Evolutionary conservation across 37 sponge, comb jelly and placozoan species (phyloP).

Genomic region (Oscarella lobularis): DNA sequence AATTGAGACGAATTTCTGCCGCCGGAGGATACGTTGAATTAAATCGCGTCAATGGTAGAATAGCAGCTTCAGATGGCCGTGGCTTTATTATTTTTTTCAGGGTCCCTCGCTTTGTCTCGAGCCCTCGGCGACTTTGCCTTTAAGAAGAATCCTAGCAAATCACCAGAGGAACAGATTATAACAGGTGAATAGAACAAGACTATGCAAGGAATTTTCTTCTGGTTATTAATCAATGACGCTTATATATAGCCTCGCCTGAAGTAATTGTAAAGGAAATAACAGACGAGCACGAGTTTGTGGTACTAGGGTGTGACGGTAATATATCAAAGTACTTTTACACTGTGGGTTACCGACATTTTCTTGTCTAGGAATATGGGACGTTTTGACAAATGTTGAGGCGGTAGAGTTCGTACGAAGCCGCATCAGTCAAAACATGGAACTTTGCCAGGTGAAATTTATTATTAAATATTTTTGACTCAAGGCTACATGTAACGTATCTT

Average conservation of each 20-base stretch:
- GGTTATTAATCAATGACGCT: conserved; percentile 1
- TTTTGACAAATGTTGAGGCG: conserved; percentile 73
- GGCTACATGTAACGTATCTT: no score
- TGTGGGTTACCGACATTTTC: no score
- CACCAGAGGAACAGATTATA: conserved; percentile 75
- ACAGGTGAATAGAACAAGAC: conserved; percentile 35
- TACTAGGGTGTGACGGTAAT: conserved; percentile 89
- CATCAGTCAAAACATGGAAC: conserved; percentile 17
- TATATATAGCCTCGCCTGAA: conserved; percentile 60
- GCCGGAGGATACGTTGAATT: conserved; percentile 90
- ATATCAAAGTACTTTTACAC: neutral
- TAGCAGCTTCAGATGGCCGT: neutral
- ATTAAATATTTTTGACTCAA: no score
- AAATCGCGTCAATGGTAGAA: conserved; percentile 82
- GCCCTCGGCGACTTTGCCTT: conserved; percentile 88
- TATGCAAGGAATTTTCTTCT: neutral
- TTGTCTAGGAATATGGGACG: conserved; percentile 86
- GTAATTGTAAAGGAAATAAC: conserved; percentile 28
- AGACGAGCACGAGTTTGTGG: conserved; percentile 68
- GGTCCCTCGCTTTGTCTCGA: conserved; percentile 77
- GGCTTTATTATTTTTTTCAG: conserved; percentile 9
- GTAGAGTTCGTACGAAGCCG: conserved; percentile 63
- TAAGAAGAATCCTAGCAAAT: conserved; percentile 34
- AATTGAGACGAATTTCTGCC: conserved; percentile 46
- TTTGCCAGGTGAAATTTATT: neutral